Evolutionary conservation across 1,140 invertebrate species (phyloP).

Genomic region (Drosophila saltans): DNA sequence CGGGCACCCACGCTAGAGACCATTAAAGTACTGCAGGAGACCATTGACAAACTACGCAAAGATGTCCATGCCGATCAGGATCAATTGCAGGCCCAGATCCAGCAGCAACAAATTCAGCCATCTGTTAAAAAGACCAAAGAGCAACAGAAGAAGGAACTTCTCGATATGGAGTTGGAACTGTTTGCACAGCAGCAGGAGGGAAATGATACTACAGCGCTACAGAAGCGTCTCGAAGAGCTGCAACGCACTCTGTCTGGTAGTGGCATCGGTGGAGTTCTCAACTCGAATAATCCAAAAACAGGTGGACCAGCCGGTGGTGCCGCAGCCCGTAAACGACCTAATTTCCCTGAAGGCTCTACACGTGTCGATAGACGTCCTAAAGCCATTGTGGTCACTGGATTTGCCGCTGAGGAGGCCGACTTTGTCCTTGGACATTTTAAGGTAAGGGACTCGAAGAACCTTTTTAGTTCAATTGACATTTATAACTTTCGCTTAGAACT

Average conservation of each 20-base stretch:
- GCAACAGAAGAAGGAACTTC: slow-evolving; percentile 82
- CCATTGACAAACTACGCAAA: slow-evolving; percentile 78
- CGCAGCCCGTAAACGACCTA: slow-evolving; percentile 56
- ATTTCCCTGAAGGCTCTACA: slow-evolving; percentile 71
- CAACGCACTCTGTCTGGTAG: slow-evolving; percentile 74
- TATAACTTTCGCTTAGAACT: slow-evolving; percentile 55
- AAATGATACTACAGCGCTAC: slow-evolving; percentile 79
- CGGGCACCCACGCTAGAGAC: slow-evolving; percentile 68
- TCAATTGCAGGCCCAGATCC: slow-evolving; percentile 79
- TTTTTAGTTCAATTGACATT: background rate
- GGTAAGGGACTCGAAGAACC: slow-evolving; percentile 39
- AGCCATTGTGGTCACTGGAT: slow-evolving; percentile 77
- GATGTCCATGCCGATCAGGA: slow-evolving; percentile 81
- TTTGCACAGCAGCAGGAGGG: slow-evolving; percentile 82
- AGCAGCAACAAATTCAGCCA: slow-evolving; percentile 61
- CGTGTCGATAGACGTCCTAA: slow-evolving; percentile 80
- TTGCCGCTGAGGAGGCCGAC: slow-evolving; percentile 77
- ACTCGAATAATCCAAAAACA: slow-evolving; percentile 29
- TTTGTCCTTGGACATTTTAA: slow-evolving; percentile 82
- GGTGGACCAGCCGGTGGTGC: slow-evolving; percentile 35
- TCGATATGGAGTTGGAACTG: slow-evolving; percentile 81
- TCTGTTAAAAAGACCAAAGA: slow-evolving; percentile 81
- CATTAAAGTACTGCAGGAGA: slow-evolving; percentile 77
- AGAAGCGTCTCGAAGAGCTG: slow-evolving; percentile 78
- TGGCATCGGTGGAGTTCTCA: slow-evolving; percentile 9